Base-by-base conservation (phyloP, 2,113 vertebrate species). In the Vimba vimba region DNA sequence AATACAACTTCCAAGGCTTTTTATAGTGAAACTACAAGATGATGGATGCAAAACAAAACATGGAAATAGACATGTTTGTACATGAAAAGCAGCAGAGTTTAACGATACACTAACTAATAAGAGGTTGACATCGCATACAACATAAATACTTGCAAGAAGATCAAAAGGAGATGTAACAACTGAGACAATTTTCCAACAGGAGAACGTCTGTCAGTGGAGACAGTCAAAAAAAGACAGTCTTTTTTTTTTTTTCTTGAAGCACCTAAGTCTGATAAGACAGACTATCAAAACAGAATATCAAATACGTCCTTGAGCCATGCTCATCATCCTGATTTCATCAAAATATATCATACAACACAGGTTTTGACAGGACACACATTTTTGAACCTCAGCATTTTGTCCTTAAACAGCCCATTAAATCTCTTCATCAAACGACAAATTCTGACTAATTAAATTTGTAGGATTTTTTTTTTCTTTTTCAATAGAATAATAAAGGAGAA, bases 1-100 rank as follows among this genome's bases (percentile, higher is more conserved):
- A 43, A 43, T 2, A 9, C 9, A 79, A 85, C 77, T 88, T 73
- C 55, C 57, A 74, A 57, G 39, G 73, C 8, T 66, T 73, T 27
- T 73, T 36, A 11, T 47, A 81, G 13, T 68, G 45, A 75, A 69
- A 82, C 45, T 23, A 81, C 17, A 75, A 45, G 30, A 75, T 82
- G 30, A 57, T 7, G 59, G 68, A 81, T 77, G 19, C 43, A 9
- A 43, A 43, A 43, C 27, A 59, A 88, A 79, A 52, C 19, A 39
- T 57, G 27, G 55, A 76, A 66, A 80, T 45, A 62, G 17, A 77
- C 25, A 33, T 47, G 17, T 60, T 85, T 60, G 30, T 30, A 82
- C 52, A 79, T 81, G 57, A 86, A 80, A 85, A 71, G 66, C 59
- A 62, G 30, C 9, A 23, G 12, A 39, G 79, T 79, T 86, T 86